Evolutionary conservation across 2,888 invertebrate species (phyloP).

Genomic region (Embidobia sp.): DNA sequence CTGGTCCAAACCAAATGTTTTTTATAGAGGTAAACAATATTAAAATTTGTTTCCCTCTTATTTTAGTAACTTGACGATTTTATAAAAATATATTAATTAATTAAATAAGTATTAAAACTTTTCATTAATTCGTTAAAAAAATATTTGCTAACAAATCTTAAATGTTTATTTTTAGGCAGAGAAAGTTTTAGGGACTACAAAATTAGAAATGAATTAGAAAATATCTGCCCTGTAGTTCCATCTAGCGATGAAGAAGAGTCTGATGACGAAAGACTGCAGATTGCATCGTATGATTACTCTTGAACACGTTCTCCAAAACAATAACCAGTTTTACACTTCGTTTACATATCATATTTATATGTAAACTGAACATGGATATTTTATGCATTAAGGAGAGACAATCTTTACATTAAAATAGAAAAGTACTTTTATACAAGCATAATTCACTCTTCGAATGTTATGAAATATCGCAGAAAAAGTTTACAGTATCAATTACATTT

Average conservation of each 20-base stretch:
- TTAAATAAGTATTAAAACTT: slow-evolving; percentile 1
- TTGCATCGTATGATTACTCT: slow-evolving; percentile 2
- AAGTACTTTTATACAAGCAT: too few species aligned
- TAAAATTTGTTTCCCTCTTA: not conserved
- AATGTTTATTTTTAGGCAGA: slow-evolving; percentile 62
- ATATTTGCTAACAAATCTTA: not conserved
- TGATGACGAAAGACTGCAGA: slow-evolving; percentile 71
- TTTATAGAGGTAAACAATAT: slow-evolving; percentile 25
- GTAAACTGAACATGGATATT: too few species aligned
- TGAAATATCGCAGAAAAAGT: too few species aligned
- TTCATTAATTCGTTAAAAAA: too few species aligned
- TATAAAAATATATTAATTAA: slow-evolving; percentile 12
- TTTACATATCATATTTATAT: too few species aligned
- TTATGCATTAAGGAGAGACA: too few species aligned
- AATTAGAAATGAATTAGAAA: slow-evolving; percentile 65
- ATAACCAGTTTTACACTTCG: too few species aligned
- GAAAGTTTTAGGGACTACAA: slow-evolving; percentile 70
- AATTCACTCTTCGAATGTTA: too few species aligned
- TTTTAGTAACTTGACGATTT: not conserved
- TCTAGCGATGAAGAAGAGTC: slow-evolving; percentile 73
- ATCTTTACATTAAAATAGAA: too few species aligned
- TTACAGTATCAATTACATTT: too few species aligned
- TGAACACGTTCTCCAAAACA: too few species aligned
- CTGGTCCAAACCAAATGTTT: slow-evolving; percentile 47
- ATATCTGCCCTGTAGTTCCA: slow-evolving; percentile 72